A percentile compares a stretch with the other conserved stretches of the same genome.
phyloP scores from a whole-genome alignment of 2,888 invertebrate species.

The Diloba caeruleocephala region DNA sequence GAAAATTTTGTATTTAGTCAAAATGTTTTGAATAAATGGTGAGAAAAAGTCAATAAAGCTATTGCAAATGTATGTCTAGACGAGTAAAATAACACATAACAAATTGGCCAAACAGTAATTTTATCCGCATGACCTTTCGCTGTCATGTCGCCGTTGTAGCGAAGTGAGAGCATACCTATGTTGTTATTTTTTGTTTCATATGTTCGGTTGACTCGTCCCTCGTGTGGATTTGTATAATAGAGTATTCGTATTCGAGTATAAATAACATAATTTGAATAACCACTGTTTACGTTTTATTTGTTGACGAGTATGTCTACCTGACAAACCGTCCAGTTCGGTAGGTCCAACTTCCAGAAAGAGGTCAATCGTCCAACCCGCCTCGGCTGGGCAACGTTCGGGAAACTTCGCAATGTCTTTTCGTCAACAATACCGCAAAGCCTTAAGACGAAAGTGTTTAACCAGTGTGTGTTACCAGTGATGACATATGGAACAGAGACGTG shows the following conservation, averaged over 20 bases:
- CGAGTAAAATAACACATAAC: background rate
- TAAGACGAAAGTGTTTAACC: too few relatives aligned
- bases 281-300: background rate
- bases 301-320: too few relatives aligned
- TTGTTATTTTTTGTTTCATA: background rate
- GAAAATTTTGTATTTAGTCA: too few relatives aligned
- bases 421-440: too few relatives aligned
- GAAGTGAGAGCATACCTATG: background rate
- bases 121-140: constrained; percentile 12
- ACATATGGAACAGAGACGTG: too few relatives aligned
- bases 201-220: background rate
- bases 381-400: too few relatives aligned
- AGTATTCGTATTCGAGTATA: too few relatives aligned
- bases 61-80: constrained; percentile 21
- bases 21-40: background rate
- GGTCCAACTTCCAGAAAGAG: too few relatives aligned
- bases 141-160: constrained; percentile 4
- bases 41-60: background rate
- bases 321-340: too few relatives aligned
- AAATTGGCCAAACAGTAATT: constrained; percentile 6
- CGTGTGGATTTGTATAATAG: background rate
- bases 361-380: too few relatives aligned
- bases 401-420: too few relatives aligned
- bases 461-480: too few relatives aligned
- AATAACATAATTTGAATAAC: background rate